phyloP scores from a whole-genome alignment of 2,888 invertebrate genomes.

The Venusia cambrica region DNA sequence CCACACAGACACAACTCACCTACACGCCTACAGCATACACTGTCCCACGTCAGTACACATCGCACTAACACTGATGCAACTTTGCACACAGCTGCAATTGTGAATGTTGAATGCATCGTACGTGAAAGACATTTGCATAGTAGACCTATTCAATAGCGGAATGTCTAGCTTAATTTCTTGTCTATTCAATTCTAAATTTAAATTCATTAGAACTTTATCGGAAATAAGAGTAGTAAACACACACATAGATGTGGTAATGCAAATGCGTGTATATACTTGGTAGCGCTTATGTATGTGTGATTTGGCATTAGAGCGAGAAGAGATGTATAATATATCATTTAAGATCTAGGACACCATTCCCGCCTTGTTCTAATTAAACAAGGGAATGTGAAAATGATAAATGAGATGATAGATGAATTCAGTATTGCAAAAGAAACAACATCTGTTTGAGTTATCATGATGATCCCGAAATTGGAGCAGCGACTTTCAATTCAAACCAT shows the following conservation, averaged over 20 bases:
- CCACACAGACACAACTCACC: slow-evolving; percentile 40
- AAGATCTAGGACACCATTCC: slow-evolving; percentile 70
- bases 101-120: slow-evolving; percentile 36
- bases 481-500: no score
- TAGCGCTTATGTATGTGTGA: slow-evolving; percentile 43
- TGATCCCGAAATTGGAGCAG: no score
- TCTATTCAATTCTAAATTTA: slow-evolving; percentile 18
- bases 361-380: slow-evolving; percentile 61
- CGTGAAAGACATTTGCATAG: slow-evolving; percentile 39
- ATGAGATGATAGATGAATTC: slow-evolving; percentile 32
- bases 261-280: slow-evolving; percentile 24
- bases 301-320: slow-evolving; percentile 72
- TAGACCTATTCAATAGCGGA: slow-evolving; percentile 38
- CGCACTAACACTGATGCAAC: slow-evolving; percentile 33
- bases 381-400: slow-evolving; percentile 49
- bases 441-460: no score
- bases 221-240: slow-evolving; percentile 17
- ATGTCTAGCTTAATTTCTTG: slow-evolving; percentile 39
- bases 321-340: slow-evolving; percentile 60
- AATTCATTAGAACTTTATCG: slow-evolving; percentile 27
- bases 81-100: slow-evolving; percentile 34
- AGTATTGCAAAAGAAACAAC: slow-evolving; percentile 9
- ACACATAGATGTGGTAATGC: slow-evolving; percentile 28
- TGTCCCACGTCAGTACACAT: slow-evolving; percentile 16
- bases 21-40: no score